Conservation (phyloP, 2,888 invertebrate species). For the Selenia dentaria region DNA sequence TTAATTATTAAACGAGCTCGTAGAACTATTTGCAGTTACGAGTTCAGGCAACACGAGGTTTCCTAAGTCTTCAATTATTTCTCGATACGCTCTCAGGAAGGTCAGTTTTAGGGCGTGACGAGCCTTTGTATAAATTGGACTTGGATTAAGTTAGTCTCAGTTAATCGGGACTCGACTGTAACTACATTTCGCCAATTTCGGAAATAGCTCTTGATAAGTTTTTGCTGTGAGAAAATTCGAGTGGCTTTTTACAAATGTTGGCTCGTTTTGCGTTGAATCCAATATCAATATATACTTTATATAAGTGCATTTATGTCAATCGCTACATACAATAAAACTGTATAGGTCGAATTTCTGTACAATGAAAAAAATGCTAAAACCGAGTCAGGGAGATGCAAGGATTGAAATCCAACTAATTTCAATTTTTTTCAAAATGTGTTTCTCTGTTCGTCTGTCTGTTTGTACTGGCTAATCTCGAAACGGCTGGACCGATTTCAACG, state of each 20-base stretch:
- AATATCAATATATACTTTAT: too few relatives aligned
- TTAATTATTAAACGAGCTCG: constrained; percentile 21
- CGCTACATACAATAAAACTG: too few relatives aligned
- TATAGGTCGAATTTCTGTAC: too few relatives aligned
- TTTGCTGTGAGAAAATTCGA: constrained; percentile 8
- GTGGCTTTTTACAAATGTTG: not conserved
- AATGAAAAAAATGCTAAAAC: too few relatives aligned
- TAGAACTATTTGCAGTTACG: constrained; percentile 19
- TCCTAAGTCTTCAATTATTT: constrained; percentile 20
- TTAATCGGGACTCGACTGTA: constrained; percentile 21
- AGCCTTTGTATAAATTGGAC: constrained; percentile 23
- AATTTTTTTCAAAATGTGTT: too few relatives aligned
- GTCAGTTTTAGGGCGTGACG: constrained; percentile 16
- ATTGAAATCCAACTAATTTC: too few relatives aligned
- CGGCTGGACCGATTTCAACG: too few relatives aligned
- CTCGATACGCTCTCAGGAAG: constrained; percentile 9
- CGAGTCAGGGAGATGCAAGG: too few relatives aligned
- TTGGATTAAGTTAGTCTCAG: constrained; percentile 18
- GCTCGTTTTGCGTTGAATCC: not conserved
- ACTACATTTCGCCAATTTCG: constrained; percentile 20
- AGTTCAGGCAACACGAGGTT: constrained; percentile 9
- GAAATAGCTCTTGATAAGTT: constrained; percentile 10
- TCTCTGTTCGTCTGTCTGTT: too few relatives aligned
- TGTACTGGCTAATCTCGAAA: too few relatives aligned
- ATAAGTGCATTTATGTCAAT: too few relatives aligned